Evolutionary conservation across 2,797 vertebrate genomes (phyloP).

Genomic region (Smutsia temminckii): DNA sequence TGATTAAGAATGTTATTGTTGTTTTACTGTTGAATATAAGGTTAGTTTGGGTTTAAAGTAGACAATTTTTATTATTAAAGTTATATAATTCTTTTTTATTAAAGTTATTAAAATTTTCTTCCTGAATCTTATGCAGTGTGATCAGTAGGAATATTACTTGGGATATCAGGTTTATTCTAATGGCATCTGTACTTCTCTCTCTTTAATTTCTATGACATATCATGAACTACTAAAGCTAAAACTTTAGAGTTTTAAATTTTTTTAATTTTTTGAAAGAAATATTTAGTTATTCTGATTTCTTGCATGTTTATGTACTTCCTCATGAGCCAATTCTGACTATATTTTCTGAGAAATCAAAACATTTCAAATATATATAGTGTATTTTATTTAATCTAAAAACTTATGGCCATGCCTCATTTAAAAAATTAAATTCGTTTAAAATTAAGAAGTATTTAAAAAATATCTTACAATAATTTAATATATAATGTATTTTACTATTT

Average conservation of each 20-base stretch:
- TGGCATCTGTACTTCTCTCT: not conserved
- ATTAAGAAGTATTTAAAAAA: too few species aligned
- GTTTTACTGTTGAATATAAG: not conserved
- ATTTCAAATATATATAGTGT: not conserved
- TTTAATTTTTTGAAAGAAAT: not conserved
- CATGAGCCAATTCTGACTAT: not conserved
- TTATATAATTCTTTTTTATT: too few species aligned
- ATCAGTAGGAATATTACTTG: not conserved
- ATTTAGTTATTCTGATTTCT: not conserved
- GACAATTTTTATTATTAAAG: not conserved
- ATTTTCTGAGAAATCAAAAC: not conserved
- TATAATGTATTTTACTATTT: not conserved
- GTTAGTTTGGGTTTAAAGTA: not conserved
- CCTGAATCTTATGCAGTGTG: not conserved
- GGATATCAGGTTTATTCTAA: not conserved
- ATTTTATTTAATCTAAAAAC: not conserved
- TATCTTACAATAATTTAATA: not conserved
- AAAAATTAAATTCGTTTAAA: not conserved
- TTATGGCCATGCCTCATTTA: not conserved
- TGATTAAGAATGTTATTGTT: not conserved
- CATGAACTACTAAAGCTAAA: not conserved
- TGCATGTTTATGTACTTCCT: not conserved
- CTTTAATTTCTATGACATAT: not conserved
- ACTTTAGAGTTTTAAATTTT: not conserved
- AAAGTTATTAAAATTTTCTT: not conserved